phyloP scores from a whole-genome alignment of 1,140 invertebrate species.

The Sinonovacula constricta region DNA sequence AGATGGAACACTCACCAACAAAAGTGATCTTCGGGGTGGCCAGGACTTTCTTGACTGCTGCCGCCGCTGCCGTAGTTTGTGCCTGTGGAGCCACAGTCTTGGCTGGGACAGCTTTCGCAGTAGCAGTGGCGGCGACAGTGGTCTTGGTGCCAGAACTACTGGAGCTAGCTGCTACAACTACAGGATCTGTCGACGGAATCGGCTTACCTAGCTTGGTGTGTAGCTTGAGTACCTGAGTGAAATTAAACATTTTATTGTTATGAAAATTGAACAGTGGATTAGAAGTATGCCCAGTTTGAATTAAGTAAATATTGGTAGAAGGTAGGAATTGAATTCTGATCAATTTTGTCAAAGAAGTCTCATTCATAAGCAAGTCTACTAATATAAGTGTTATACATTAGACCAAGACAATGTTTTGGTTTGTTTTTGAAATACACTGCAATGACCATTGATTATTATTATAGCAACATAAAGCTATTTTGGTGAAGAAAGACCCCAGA shows the following conservation, averaged over 20 bases:
- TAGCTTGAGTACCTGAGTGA: conserved; percentile 89
- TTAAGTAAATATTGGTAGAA: too few species aligned
- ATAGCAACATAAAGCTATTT: too few species aligned
- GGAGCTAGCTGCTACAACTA: conserved; percentile 75
- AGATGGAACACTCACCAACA: conserved; percentile 82
- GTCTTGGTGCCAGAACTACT: conserved; percentile 57
- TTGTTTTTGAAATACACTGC: too few species aligned
- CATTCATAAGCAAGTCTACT: too few species aligned
- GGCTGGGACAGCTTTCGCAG: conserved; percentile 61
- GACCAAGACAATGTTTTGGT: too few species aligned
- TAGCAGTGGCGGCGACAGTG: conserved; percentile 47
- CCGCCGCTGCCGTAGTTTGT: conserved; percentile 38
- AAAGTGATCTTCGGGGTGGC: conserved; percentile 93
- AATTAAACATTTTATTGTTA: not conserved
- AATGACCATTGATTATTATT: too few species aligned
- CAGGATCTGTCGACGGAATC: conserved; percentile 96
- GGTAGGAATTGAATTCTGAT: too few species aligned
- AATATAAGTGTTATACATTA: too few species aligned
- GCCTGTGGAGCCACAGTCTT: conserved; percentile 66
- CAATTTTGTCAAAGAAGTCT: too few species aligned
- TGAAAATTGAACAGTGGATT: too few species aligned
- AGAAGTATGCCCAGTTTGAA: too few species aligned
- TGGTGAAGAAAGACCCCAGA: too few species aligned
- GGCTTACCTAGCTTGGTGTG: conserved; percentile 98
- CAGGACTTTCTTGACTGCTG: conserved; percentile 81